Percentiles rank a stretch among this genome's conserved stretches.
Conservation (phyloP, 1,140 invertebrate genomes). For the Drosophila pectinifera region DNA sequence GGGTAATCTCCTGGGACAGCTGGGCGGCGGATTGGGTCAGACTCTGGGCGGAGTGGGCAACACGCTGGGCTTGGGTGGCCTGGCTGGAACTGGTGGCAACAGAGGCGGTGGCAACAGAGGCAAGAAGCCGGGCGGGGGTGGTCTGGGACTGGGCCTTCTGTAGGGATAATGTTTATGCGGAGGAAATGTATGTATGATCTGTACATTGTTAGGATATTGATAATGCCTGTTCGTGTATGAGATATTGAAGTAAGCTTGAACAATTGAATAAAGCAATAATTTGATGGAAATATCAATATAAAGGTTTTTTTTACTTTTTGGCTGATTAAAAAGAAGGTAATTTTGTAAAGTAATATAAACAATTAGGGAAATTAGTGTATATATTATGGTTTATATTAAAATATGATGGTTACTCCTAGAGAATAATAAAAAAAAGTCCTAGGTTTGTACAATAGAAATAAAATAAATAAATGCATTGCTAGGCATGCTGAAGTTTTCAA, state of each 20-base stretch:
- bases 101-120: constrained; percentile 7
- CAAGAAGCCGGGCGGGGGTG: constrained; percentile 31
- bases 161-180: constrained; percentile 10
- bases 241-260: neutral
- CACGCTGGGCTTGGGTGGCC: constrained; percentile 35
- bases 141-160: constrained; percentile 57
- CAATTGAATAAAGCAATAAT: neutral
- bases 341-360: neutral
- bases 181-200: neutral
- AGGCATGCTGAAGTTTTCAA: too few species aligned
- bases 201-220: neutral
- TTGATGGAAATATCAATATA: neutral
- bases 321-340: neutral
- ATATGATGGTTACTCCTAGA: too few species aligned
- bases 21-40: constrained; percentile 50
- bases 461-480: too few species aligned
- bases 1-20: constrained; percentile 55
- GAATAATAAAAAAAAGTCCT: neutral
- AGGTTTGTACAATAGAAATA: too few species aligned
- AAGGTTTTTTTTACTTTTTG: neutral
- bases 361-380: neutral
- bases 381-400: too few species aligned
- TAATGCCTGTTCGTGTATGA: too few species aligned
- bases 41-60: constrained; percentile 48
- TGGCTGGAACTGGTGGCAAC: constrained; percentile 16